Conservation (phyloP, 2,888 invertebrate genomes). For the Ypsolopha sequella region DNA sequence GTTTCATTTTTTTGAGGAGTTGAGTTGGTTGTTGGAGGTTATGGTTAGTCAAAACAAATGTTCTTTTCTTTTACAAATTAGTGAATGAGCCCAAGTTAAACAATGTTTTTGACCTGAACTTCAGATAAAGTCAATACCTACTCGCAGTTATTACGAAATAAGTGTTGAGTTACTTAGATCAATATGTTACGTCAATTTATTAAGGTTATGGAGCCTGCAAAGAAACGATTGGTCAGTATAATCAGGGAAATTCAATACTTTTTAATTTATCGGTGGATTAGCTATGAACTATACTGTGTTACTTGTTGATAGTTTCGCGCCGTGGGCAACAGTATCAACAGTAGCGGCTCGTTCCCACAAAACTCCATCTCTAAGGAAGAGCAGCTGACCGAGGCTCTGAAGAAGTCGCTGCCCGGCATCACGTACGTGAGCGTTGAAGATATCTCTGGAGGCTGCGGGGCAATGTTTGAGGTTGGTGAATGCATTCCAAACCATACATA, state of each 20-base stretch:
- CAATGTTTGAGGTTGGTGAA: conserved; percentile 78
- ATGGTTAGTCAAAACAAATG: too few relatives aligned
- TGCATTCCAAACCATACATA: background rate
- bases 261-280: background rate
- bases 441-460: conserved; percentile 85
- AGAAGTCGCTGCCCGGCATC: conserved; percentile 72
- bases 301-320: conserved; percentile 1
- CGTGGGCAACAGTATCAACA: conserved; percentile 14
- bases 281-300: background rate
- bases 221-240: conserved; percentile 35
- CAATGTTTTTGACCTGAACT: too few relatives aligned
- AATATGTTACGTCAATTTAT: conserved; percentile 46
- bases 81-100: too few relatives aligned
- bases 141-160: too few relatives aligned
- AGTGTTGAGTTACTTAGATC: too few relatives aligned
- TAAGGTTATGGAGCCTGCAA: conserved; percentile 39
- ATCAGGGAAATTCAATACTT: background rate
- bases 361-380: conserved; percentile 48
- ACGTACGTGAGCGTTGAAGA: conserved; percentile 76
- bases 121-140: too few relatives aligned
- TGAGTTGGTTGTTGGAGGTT: too few relatives aligned
- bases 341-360: conserved; percentile 27
- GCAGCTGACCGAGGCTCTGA: conserved; percentile 37
- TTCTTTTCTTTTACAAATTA: too few relatives aligned
- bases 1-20: too few relatives aligned